phyloP scores from a whole-genome alignment of 2,113 vertebrate genomes.

The Strigops habroptila region DNA sequence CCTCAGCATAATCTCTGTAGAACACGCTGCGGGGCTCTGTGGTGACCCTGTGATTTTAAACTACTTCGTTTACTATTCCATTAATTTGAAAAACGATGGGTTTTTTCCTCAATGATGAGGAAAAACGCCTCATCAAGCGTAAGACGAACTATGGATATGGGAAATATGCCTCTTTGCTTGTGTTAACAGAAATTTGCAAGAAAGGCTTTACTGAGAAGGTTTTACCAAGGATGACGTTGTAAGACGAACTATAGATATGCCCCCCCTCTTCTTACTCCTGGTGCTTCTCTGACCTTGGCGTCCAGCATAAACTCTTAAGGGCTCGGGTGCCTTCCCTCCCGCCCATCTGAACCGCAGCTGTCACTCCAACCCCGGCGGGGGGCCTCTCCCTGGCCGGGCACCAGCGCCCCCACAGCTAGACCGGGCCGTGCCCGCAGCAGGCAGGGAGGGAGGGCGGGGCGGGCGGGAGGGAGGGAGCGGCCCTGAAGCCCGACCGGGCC shows the following conservation, averaged over 20 bases:
- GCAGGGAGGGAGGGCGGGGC: no score
- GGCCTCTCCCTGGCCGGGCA: neutral
- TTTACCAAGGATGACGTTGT: fast-evolving
- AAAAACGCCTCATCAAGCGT: no score
- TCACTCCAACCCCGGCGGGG: neutral
- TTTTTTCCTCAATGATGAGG: fast-evolving
- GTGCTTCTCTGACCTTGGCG: neutral
- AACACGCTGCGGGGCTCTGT: neutral
- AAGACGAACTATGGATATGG: no score
- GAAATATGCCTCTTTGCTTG: fast-evolving
- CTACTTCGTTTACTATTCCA: fast-evolving
- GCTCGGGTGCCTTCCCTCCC: neutral
- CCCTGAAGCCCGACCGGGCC: neutral
- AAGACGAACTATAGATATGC: fast-evolving
- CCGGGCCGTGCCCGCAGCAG: no score
- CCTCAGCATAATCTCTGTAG: neutral
- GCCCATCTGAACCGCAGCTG: neutral
- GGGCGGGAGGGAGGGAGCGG: neutral
- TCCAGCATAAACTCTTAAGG: neutral
- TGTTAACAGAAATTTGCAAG: fast-evolving
- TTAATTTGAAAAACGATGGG: neutral
- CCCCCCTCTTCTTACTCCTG: neutral
- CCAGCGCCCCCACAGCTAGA: no score
- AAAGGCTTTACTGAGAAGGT: neutral
- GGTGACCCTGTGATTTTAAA: fast-evolving